Evolutionary conservation across 2,888 invertebrate species (phyloP).

Genomic region (Sesia apiformis): DNA sequence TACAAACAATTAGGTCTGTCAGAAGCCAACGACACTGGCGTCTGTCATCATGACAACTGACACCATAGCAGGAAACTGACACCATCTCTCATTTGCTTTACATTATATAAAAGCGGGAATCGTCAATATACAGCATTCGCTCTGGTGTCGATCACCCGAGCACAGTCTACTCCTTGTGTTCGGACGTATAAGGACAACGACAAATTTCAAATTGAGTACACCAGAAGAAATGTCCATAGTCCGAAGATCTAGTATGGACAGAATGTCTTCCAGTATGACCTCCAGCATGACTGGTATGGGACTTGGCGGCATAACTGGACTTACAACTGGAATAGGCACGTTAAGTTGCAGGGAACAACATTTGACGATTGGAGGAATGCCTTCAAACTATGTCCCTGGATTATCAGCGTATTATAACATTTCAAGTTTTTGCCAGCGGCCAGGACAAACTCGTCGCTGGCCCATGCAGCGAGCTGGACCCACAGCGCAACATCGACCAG

Average conservation of each 20-base stretch:
- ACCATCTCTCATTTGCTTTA: conserved; percentile 23
- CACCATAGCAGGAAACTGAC: conserved; percentile 53
- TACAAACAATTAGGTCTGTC: conserved; percentile 40
- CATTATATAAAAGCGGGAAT: conserved; percentile 42
- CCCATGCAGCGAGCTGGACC: conserved; percentile 68
- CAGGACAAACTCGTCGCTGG: conserved; percentile 66
- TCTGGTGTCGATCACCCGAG: conserved; percentile 40
- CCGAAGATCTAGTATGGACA: conserved; percentile 63
- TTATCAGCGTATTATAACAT: conserved; percentile 67
- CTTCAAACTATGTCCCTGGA: conserved; percentile 69
- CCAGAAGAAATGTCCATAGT: conserved; percentile 57
- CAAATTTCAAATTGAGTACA: conserved; percentile 6
- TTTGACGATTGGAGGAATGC: conserved; percentile 68
- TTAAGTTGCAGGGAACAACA: conserved; percentile 65
- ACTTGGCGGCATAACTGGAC: conserved; percentile 60
- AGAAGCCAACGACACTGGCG: conserved; percentile 42
- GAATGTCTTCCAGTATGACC: conserved; percentile 70
- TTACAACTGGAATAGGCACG: conserved; percentile 60
- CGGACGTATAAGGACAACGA: conserved; percentile 12
- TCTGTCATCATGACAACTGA: conserved; percentile 44
- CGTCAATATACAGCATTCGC: conserved; percentile 47
- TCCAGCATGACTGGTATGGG: conserved; percentile 72
- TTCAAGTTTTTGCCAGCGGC: conserved; percentile 68
- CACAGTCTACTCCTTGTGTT: conserved; percentile 4
- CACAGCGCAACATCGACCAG: conserved; percentile 63